Conservation (phyloP, 1,140 invertebrate species). For the Penaeus japonicus region DNA sequence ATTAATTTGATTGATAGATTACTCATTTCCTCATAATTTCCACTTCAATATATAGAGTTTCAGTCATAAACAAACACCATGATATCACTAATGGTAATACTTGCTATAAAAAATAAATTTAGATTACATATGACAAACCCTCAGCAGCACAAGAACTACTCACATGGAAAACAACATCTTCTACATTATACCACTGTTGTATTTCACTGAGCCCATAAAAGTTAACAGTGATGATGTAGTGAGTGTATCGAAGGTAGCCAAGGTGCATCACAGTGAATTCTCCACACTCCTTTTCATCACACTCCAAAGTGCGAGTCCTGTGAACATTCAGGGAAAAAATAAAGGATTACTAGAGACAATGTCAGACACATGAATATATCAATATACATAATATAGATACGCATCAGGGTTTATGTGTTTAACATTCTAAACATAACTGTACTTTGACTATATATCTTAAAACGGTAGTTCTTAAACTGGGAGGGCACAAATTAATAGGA, state of each 20-base stretch:
- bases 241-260: conserved; percentile 86
- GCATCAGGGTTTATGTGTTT: too few species aligned
- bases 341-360: conserved; percentile 55
- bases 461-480: too few species aligned
- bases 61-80: too few species aligned
- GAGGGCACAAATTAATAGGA: too few species aligned
- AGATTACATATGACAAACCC: background rate
- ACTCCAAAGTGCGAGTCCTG: conserved; percentile 80
- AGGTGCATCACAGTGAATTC: conserved; percentile 89
- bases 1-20: too few species aligned
- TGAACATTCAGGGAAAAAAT: conserved; percentile 61
- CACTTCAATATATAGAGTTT: too few species aligned
- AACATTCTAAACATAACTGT: too few species aligned
- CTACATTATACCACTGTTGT: conserved; percentile 83
- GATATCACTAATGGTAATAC: background rate
- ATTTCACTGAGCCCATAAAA: conserved; percentile 87
- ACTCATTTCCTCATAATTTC: too few species aligned
- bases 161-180: conserved; percentile 88
- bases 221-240: conserved; percentile 84
- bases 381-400: background rate
- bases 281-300: conserved; percentile 82
- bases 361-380: background rate
- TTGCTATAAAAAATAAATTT: background rate
- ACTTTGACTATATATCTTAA: too few species aligned
- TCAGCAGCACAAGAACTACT: conserved; percentile 67